Evolutionary conservation across 2,888 invertebrate species (phyloP), one percentile per base, ranked within the genome.

Genomic region (Drosophila paracracens): DNA sequence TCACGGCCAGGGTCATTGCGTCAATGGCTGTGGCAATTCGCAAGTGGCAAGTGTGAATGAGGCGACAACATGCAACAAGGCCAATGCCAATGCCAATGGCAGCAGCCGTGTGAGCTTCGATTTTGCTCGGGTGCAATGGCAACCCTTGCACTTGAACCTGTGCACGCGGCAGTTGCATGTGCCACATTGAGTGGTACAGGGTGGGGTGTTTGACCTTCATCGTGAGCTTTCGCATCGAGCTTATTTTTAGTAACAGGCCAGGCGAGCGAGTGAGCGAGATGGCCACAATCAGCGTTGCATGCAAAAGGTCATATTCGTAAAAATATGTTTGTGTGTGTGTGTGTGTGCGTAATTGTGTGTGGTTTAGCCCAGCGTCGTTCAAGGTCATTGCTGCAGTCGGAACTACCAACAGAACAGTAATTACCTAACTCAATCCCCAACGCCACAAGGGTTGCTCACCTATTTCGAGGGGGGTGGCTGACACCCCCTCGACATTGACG

Each of bases 81-180:
- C 66, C 79, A 76, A 65, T n/a, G 40, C 38, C 38, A 38, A n/a
- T 43, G 76, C 68, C 79, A 76, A 58, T 64, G 46, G 18, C 46
- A 46, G 56, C 56, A 38, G 59, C 64, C 76, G 57, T 48, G 60
- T 64, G 36, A 51, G 67, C 70, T 29, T 25, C 60, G 31, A 61
- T 54, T 52, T 61, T 33, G 50, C 4, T 25, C 40, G 86, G 74
- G 81, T 77, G 83, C 74, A 75, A 64, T 65, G 82, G 72, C 82
- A 70, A 88, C 86, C 91, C 91, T 86, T 91, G 91, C 91, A 91
- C 92, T 91, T 91, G 92, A 91, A 91, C 91, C 79, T 88, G 87
- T 79, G 85, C 87, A 87, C 90, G 90, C 88, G 83, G 89, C 75
- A 52, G 59, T 61, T 76, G 90, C 87, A 87, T 87, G 89, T 90